Evolutionary conservation across 2,113 vertebrate species (phyloP), one percentile per base, ranked within the genome.

Genomic region (Laterallus jamaicensis): DNA sequence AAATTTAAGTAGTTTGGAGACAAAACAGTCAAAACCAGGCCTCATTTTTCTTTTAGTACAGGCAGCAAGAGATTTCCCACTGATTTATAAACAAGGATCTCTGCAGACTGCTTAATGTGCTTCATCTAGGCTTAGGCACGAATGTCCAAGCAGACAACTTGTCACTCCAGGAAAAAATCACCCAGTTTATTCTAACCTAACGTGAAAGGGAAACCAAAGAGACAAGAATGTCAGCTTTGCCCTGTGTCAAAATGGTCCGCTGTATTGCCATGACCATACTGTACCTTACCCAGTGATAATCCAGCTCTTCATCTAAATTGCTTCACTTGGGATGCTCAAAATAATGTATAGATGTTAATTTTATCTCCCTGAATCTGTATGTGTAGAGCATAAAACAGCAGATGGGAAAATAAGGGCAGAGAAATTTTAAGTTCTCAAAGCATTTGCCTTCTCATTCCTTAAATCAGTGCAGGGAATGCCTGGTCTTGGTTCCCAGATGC

Each of bases 1-100:
- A 96, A 93, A 88, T 95, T 15, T 83, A 94, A 90, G 52, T 67
- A 94, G 73, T 90, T 96, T 84, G 68, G 49, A 94, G 80, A 92
- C 35, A 93, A 84, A 96, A 90, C 39, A 79, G 24, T 79, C 64
- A 58, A 95, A 78, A 18, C 59, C 22, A 94, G 56, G 39, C 58
- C 49, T 92, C 52, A 82, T 92, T 96, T 87, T 92, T 95, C 52
- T 86, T 93, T 80, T 56, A 74, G 39, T 55, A 64, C 7, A 37
- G 14, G 28, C 68, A 83, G 44, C 5, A 88, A 90, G 47, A 78
- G 9, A 12, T 75, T 92, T 93, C 35, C 49, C n/a, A 88, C 25
- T 62, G 68, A 67, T 54, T 64, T 58, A 16, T 64, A 88, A 86
- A 39, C 29, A 74, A 82, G 28, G 18, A 86, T 68, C 42, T 63